These are phyloP conservation scores for Lordiphosa stackelbergi DNA, from an alignment of 1,140 invertebrate species.

Conservation along the genomic window DNA sequence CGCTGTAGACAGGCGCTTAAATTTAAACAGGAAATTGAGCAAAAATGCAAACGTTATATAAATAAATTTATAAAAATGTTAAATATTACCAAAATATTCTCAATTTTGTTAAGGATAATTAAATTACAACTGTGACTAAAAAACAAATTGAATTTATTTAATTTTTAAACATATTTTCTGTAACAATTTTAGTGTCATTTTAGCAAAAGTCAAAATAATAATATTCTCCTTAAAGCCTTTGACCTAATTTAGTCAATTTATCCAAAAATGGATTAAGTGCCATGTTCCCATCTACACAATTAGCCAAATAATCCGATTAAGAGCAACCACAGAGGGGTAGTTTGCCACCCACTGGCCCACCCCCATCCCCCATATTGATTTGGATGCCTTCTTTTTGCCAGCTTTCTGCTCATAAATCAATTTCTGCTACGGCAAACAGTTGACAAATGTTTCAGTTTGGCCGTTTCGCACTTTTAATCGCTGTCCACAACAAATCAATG, in stretches of 20 bases:
- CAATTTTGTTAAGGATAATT: no score
- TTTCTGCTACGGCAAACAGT: conserved; percentile 40
- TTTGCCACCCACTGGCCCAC: background rate
- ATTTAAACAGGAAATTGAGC: no score
- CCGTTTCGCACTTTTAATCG: conserved; percentile 29
- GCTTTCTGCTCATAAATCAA: conserved; percentile 43
- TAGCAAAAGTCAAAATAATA: background rate
- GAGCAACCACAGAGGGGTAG: conserved; percentile 13
- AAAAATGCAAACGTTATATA: no score
- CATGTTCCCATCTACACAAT: conserved; percentile 15
- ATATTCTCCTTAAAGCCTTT: background rate
- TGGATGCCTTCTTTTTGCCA: conserved; percentile 21
- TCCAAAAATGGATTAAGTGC: conserved; percentile 4
- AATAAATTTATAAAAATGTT: no score
- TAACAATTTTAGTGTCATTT: no score
- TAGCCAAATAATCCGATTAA: conserved; percentile 42
- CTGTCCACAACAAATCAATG: conserved; percentile 40
- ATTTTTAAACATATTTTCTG: no score
- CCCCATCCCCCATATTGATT: conserved; percentile 24
- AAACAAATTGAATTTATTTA: no score
- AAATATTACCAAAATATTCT: no score
- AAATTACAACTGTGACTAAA: no score
- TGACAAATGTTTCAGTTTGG: conserved; percentile 32
- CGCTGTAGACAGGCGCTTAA: no score
- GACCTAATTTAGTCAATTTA: conserved; percentile 7